Conservation (phyloP, 2,888 invertebrate genomes). For the Brachyopa scutellaris region DNA sequence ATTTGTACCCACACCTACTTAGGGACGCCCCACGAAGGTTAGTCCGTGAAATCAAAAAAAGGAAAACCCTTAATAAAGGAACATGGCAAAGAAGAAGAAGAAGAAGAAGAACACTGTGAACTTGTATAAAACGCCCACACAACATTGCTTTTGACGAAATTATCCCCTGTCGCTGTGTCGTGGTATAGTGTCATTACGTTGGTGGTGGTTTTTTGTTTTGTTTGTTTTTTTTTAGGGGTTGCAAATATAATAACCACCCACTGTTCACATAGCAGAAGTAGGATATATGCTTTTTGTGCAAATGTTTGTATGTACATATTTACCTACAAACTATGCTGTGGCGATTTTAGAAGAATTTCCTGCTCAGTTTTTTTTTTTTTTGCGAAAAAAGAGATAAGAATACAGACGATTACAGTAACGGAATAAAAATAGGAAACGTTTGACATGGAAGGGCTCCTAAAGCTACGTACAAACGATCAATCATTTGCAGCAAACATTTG, state of each 20-base stretch:
- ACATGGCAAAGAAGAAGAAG: constrained; percentile 23
- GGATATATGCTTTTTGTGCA: too few species aligned
- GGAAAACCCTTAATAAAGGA: neutral
- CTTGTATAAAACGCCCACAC: constrained; percentile 48
- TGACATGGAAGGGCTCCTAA: too few species aligned
- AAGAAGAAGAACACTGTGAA: neutral
- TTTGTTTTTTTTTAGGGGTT: constrained; percentile 63
- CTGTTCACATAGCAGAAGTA: neutral
- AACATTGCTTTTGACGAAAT: constrained; percentile 52
- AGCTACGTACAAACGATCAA: too few species aligned
- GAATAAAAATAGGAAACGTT: too few species aligned
- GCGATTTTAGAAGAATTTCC: too few species aligned
- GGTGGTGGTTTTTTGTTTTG: constrained; percentile 53
- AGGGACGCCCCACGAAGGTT: neutral
- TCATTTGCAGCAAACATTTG: too few species aligned
- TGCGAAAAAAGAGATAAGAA: too few species aligned
- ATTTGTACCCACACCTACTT: neutral
- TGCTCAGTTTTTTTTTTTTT: too few species aligned
- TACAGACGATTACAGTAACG: too few species aligned
- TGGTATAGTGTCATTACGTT: constrained; percentile 30
- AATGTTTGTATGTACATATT: too few species aligned
- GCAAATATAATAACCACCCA: constrained; percentile 44
- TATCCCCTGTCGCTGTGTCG: constrained; percentile 47
- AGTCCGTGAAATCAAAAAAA: neutral
- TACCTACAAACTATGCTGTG: too few species aligned